These are phyloP conservation scores for Lepeophtheirus nordmannii DNA, from an alignment of 2,888 invertebrate genomes.

Conservation along the genomic window DNA sequence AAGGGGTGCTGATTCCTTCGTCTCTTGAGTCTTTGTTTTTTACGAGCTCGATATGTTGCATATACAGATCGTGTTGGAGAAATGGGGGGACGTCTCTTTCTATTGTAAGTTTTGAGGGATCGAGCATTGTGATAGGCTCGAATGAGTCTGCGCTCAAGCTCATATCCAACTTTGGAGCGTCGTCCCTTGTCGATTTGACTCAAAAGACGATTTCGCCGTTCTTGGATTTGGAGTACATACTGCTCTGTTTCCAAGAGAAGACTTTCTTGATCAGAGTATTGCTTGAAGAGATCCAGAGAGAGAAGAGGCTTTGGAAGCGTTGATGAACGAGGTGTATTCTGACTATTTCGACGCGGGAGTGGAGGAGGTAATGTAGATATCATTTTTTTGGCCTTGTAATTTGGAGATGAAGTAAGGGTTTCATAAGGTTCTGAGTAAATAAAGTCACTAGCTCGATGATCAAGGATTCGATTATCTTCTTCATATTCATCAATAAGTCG, in stretches of 20 bases:
- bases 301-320: slow-evolving; percentile 15
- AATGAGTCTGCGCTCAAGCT: slow-evolving; percentile 7
- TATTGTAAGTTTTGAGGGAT: background rate
- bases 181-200: slow-evolving; percentile 7
- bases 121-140: slow-evolving; percentile 1
- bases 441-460: slow-evolving; percentile 2
- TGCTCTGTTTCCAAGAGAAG: slow-evolving; percentile 14
- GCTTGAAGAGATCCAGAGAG: slow-evolving; percentile 10
- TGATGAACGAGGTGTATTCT: slow-evolving; percentile 10
- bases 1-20: slow-evolving; percentile 14
- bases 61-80: background rate
- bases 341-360: slow-evolving; percentile 9
- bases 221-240: slow-evolving; percentile 13
- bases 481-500: too few relatives aligned
- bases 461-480: background rate
- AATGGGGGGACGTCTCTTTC: background rate
- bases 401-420: background rate
- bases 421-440: slow-evolving; percentile 16
- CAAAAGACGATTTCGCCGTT: slow-evolving; percentile 4
- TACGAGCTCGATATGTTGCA: slow-evolving; percentile 2
- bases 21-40: background rate
- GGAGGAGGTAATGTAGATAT: slow-evolving; percentile 9
- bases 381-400: background rate
- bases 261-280: slow-evolving; percentile 10
- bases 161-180: slow-evolving; percentile 20